phyloP scores from a whole-genome alignment of 2,113 vertebrate species.

The Bettongia penicillata region DNA sequence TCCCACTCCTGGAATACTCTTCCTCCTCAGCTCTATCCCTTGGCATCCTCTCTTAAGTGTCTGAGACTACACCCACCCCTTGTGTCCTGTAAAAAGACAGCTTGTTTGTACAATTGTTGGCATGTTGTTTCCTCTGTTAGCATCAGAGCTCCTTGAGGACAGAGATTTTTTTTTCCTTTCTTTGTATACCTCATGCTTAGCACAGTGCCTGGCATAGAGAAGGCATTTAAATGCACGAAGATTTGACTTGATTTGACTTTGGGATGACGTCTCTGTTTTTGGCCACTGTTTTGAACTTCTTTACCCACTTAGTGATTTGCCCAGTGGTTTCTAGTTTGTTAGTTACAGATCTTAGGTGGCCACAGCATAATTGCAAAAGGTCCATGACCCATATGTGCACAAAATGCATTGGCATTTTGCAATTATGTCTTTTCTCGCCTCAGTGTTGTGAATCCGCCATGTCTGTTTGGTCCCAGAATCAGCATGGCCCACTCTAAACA shows the following conservation, averaged over 20 bases:
- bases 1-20: background rate
- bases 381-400: background rate
- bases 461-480: too few species aligned
- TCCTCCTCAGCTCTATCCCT: background rate
- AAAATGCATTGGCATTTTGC: too few species aligned
- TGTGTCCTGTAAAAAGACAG: background rate
- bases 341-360: background rate
- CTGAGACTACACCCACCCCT: background rate
- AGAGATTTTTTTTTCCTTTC: background rate
- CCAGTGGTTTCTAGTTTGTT: background rate
- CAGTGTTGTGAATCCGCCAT: too few species aligned
- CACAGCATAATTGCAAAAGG: background rate
- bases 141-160: background rate
- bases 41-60: background rate
- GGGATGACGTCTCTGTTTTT: background rate
- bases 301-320: background rate
- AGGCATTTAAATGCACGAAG: background rate
- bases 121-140: background rate
- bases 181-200: background rate
- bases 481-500: too few species aligned
- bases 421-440: too few species aligned
- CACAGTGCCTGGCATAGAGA: background rate
- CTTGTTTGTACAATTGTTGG: background rate
- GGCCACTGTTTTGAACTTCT: background rate
- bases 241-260: background rate